These are phyloP conservation scores for Euglossa dilemma DNA, from an alignment of 1,140 invertebrate species.

Conservation along the genomic window DNA sequence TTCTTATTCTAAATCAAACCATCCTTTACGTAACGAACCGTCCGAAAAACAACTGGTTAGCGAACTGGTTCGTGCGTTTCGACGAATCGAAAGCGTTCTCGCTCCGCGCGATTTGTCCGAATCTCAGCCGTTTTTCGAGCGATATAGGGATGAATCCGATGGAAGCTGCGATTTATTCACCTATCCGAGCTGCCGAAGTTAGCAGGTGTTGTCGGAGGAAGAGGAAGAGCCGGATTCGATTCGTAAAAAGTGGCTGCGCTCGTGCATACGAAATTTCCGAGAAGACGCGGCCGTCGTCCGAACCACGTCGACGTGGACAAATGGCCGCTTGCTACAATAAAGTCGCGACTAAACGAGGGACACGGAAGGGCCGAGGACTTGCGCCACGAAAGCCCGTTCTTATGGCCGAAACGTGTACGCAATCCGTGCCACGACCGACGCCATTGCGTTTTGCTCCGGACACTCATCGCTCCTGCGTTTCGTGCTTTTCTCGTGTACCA, in stretches of 20 bases:
- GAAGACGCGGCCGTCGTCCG: slow-evolving; percentile 45
- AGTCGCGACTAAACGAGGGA: slow-evolving; percentile 54
- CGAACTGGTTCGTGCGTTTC: too few species aligned
- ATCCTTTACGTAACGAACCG: neutral
- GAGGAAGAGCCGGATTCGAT: neutral
- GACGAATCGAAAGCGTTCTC: neutral
- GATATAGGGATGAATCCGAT: neutral
- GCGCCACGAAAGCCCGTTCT: slow-evolving; percentile 52
- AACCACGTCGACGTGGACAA: slow-evolving; percentile 58
- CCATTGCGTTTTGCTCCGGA: slow-evolving; percentile 34
- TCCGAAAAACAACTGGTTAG: neutral
- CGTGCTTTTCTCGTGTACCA: neutral
- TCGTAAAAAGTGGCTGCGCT: slow-evolving; percentile 15
- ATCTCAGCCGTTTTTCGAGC: neutral
- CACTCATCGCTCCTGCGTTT: neutral
- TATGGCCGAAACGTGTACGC: slow-evolving; percentile 38
- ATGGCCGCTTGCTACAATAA: slow-evolving; percentile 64
- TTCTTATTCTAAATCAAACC: neutral
- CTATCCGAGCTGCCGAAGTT: neutral
- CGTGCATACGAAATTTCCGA: slow-evolving; percentile 45
- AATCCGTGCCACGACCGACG: slow-evolving; percentile 36
- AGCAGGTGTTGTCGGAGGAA: neutral
- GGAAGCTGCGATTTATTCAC: slow-evolving; percentile 15
- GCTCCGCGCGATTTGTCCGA: neutral
- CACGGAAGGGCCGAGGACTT: slow-evolving; percentile 37